Evolutionary conservation across 2,797 vertebrate species (phyloP).

Genomic region (Crocodylus rhombifer): DNA sequence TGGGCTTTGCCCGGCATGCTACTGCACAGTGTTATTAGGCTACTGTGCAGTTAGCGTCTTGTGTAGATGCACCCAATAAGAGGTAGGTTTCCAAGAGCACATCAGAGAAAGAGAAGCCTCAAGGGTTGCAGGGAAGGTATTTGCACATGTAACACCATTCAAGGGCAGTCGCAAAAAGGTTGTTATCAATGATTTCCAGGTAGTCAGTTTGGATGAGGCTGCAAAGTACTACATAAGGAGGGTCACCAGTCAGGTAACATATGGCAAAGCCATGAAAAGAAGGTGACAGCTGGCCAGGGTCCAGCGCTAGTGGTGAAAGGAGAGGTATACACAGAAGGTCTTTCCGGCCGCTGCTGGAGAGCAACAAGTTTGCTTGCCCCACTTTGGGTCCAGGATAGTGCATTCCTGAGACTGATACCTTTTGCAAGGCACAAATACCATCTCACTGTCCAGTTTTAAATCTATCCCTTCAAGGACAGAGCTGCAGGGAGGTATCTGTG

Average conservation of each 20-base stretch:
- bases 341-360: too few relatives aligned
- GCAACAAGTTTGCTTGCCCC: too few relatives aligned
- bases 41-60: too few relatives aligned
- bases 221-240: background rate
- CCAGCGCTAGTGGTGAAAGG: background rate
- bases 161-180: background rate
- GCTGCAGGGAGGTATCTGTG: background rate
- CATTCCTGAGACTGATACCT: background rate
- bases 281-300: background rate
- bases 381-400: too few relatives aligned
- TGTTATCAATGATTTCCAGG: background rate
- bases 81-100: background rate
- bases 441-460: background rate
- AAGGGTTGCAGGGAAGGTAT: background rate
- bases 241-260: background rate
- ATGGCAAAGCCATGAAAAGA: background rate
- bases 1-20: too few relatives aligned
- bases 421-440: background rate
- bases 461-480: background rate
- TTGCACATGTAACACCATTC: background rate
- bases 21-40: too few relatives aligned
- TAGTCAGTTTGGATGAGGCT: background rate
- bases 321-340: too few relatives aligned
- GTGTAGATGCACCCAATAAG: too few relatives aligned
- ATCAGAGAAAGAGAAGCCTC: background rate